A percentile compares a stretch with the other conserved stretches of the same genome.
Evolutionary conservation across 2,888 invertebrate genomes (phyloP).

Genomic region (Sphaerophoria rueppellii): DNA sequence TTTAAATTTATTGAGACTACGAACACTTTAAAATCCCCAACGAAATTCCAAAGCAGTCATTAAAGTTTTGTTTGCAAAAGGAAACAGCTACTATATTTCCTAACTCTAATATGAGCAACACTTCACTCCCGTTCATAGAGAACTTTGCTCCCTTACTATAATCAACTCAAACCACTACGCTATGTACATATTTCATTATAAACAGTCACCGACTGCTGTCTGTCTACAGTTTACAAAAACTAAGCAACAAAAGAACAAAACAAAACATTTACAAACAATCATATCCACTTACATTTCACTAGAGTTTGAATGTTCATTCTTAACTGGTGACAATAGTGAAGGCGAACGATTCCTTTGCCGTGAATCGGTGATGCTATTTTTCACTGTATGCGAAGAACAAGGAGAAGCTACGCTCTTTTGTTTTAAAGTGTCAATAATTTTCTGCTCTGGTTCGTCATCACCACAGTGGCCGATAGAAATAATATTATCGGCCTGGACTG

Average conservation of each 20-base stretch:
- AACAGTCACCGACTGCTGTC: background rate
- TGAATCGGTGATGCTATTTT: conserved; percentile 42
- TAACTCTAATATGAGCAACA: too few species aligned
- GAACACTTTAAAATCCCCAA: too few species aligned
- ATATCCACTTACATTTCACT: conserved; percentile 62
- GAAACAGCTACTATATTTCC: too few species aligned
- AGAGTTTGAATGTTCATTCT: conserved; percentile 24
- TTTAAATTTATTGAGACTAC: too few species aligned
- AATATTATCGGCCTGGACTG: conserved; percentile 31
- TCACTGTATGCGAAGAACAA: conserved; percentile 19
- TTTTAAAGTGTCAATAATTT: conserved; percentile 20
- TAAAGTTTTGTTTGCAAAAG: too few species aligned
- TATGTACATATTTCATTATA: too few species aligned
- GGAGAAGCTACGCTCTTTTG: conserved; percentile 8
- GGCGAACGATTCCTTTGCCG: conserved; percentile 30
- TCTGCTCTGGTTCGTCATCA: background rate
- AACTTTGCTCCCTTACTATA: too few species aligned
- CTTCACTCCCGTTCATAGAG: too few species aligned
- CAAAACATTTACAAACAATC: background rate
- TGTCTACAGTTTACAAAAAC: conserved; percentile 36
- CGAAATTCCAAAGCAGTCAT: too few species aligned
- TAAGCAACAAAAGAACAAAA: conserved; percentile 25
- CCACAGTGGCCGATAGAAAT: background rate
- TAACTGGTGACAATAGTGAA: conserved; percentile 22
- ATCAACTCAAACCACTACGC: too few species aligned